phyloP scores from a whole-genome alignment of 2,797 vertebrate species.

The Dendrocincla tyrannina region DNA sequence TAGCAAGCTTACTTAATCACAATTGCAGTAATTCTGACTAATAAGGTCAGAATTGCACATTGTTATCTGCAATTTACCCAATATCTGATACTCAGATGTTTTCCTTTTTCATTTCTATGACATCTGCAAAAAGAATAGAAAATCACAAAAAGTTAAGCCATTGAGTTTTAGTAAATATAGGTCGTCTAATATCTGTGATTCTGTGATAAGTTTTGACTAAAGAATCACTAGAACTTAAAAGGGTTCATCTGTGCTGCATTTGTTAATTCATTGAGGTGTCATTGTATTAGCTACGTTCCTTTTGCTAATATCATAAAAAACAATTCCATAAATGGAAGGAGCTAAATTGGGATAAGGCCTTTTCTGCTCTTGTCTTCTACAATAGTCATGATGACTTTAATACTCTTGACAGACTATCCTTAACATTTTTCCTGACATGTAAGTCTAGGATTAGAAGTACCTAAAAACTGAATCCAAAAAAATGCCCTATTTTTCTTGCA shows the following conservation, averaged over 20 bases:
- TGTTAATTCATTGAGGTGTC: background rate
- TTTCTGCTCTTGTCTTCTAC: background rate
- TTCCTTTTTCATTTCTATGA: background rate
- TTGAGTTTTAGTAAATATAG: background rate
- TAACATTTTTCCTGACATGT: background rate
- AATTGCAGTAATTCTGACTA: background rate
- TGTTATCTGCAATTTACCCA: background rate
- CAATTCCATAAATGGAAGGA: background rate
- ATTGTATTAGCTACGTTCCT: background rate
- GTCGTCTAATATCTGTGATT: background rate
- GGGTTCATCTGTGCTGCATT: background rate
- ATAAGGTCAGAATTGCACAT: background rate
- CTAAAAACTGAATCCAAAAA: background rate
- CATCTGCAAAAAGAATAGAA: background rate
- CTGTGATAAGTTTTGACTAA: background rate
- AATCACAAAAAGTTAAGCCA: background rate
- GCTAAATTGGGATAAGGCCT: background rate
- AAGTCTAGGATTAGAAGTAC: background rate
- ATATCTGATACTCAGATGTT: background rate
- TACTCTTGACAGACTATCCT: background rate
- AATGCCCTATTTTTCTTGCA: background rate
- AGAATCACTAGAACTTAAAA: background rate
- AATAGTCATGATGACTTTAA: background rate
- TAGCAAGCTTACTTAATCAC: background rate
- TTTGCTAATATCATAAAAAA: background rate